These are phyloP conservation scores for Cryptotis parvus DNA, from an alignment of 2,113 vertebrate species.

Conservation along the genomic window DNA sequence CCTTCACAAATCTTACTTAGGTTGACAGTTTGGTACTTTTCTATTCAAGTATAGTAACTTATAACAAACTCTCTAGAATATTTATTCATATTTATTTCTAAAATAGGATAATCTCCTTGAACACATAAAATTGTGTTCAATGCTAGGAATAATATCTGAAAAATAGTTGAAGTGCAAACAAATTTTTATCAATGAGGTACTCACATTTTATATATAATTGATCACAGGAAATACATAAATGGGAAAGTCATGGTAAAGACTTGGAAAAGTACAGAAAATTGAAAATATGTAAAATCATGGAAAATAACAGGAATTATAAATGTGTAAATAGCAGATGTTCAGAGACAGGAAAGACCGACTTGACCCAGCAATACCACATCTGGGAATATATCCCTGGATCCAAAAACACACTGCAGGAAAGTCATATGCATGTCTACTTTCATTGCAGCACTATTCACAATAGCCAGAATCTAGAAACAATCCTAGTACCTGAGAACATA, in stretches of 20 bases:
- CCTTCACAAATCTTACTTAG: background rate
- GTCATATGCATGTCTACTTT: too few species aligned
- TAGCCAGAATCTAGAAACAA: too few species aligned
- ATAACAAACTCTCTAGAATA: background rate
- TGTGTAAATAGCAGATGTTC: background rate
- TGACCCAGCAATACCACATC: too few species aligned
- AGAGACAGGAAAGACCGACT: background rate
- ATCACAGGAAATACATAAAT: too few species aligned
- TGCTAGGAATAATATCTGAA: conserved; percentile 28
- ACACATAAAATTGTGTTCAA: background rate
- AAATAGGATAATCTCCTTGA: conserved; percentile 36
- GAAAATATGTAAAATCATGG: too few species aligned
- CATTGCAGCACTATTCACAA: too few species aligned
- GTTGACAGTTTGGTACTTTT: conserved; percentile 32
- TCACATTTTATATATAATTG: background rate
- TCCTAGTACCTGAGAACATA: too few species aligned
- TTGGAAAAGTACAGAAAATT: too few species aligned
- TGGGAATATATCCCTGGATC: too few species aligned
- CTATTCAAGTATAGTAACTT: background rate
- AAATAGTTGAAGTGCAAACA: background rate
- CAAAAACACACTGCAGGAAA: too few species aligned
- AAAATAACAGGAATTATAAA: too few species aligned
- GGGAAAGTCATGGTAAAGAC: too few species aligned
- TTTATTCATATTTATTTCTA: conserved; percentile 13
- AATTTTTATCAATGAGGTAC: conserved; percentile 25